phyloP scores from a whole-genome alignment of 2,888 invertebrate species.

The Leptinotarsa peninsularis region DNA sequence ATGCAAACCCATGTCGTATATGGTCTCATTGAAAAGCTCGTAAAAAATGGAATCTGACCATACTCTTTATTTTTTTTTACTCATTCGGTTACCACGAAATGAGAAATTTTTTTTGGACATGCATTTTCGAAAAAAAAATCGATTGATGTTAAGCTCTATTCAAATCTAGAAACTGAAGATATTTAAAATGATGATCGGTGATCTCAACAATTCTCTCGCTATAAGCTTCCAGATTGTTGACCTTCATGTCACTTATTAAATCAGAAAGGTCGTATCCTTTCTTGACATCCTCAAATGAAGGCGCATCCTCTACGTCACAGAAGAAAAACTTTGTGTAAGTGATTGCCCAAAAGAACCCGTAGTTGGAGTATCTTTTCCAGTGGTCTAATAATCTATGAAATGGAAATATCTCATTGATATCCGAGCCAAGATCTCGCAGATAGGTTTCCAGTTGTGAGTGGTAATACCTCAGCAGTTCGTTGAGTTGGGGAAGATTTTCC shows the following conservation, averaged over 20 bases:
- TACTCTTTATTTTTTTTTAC: no score
- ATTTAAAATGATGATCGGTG: conserved; percentile 26
- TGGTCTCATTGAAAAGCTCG: no score
- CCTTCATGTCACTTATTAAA: conserved; percentile 3
- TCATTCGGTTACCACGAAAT: no score
- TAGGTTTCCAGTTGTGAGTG: conserved; percentile 16
- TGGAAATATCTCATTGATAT: conserved; percentile 17
- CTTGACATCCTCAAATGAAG: conserved; percentile 17
- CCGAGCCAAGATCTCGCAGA: conserved; percentile 24
- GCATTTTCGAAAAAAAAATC: no score
- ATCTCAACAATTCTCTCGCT: conserved; percentile 16
- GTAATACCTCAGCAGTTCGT: conserved; percentile 25
- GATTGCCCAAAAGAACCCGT: conserved; percentile 26
- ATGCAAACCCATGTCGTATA: no score
- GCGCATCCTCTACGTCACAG: conserved; percentile 17
- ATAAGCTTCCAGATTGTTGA: conserved; percentile 19
- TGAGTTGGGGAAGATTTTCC: conserved; percentile 12
- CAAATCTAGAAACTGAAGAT: not conserved
- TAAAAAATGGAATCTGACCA: no score
- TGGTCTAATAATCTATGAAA: conserved; percentile 21
- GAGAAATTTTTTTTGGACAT: no score
- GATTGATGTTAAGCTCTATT: no score
- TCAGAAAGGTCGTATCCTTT: conserved; percentile 10
- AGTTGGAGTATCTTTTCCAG: conserved; percentile 30
- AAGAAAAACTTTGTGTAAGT: conserved; percentile 21